A percentile compares a stretch with the other conserved stretches of the same genome.
phyloP scores from a whole-genome alignment of 1,140 invertebrate genomes.

The Agrypnia vestita region DNA sequence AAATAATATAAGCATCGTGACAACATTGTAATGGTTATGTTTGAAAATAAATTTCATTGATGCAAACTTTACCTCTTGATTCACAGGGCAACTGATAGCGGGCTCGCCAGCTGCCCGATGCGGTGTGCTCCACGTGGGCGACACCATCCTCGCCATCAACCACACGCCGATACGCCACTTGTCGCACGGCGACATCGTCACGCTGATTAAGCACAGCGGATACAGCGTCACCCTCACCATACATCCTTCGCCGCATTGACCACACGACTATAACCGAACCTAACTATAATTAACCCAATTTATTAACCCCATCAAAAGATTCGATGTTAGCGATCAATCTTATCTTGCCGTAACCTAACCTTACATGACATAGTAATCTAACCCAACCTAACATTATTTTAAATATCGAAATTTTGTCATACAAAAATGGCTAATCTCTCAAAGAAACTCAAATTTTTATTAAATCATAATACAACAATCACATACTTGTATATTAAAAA shows the following conservation, averaged over 20 bases:
- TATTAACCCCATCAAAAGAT: neutral
- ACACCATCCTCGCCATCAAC: constrained; percentile 97
- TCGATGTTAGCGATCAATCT: neutral
- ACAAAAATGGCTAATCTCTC: neutral
- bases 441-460: neutral
- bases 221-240: constrained; percentile 93
- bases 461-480: neutral
- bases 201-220: constrained; percentile 94
- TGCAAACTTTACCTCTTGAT: neutral
- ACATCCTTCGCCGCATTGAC: constrained; percentile 59
- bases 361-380: neutral
- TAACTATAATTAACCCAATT: neutral
- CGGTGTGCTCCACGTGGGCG: constrained; percentile 91
- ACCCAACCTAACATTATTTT: neutral
- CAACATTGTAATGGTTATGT: too few relatives aligned
- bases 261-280: neutral
- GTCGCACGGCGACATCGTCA: constrained; percentile 97
- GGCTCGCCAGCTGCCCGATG: constrained; percentile 96
- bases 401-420: neutral
- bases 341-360: neutral
- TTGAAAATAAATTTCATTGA: too few relatives aligned
- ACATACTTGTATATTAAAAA: neutral
- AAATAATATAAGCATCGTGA: too few relatives aligned
- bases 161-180: constrained; percentile 92
- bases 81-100: constrained; percentile 90